Conservation (phyloP, 1,140 invertebrate species). For the Aricia agestis region DNA sequence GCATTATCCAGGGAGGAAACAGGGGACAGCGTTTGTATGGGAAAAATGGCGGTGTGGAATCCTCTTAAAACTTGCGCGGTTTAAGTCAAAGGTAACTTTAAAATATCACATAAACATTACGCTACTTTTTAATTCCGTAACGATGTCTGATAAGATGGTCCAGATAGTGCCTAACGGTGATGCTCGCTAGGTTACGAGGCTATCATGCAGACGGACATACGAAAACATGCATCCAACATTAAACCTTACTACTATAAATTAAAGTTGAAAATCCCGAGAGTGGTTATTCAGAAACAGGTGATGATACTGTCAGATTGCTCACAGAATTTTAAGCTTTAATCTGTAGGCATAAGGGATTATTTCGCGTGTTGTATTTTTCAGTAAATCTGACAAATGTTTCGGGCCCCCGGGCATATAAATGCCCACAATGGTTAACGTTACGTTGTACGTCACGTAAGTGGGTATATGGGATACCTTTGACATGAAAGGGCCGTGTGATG, state of each 20-base stretch:
- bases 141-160: neutral
- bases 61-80: no score
- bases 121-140: neutral
- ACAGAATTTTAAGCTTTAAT: neutral
- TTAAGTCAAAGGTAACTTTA: neutral
- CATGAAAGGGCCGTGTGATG: neutral
- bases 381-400: neutral
- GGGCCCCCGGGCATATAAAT: neutral
- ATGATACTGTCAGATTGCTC: neutral
- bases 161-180: neutral
- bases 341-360: neutral
- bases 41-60: no score
- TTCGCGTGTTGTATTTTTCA: neutral
- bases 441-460: neutral
- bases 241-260: neutral
- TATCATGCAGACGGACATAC: neutral
- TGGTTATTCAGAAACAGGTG: neutral
- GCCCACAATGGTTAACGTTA: neutral
- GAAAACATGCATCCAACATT: neutral
- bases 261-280: neutral
- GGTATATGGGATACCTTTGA: neutral
- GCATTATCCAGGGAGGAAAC: no score
- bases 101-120: neutral
- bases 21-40: no score
- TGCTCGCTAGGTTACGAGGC: neutral